A percentile compares a stretch with the other conserved stretches of the same genome.
These are phyloP conservation scores for Capromys pilorides DNA, from an alignment of 2,797 vertebrate genomes.

Conservation along the genomic window DNA sequence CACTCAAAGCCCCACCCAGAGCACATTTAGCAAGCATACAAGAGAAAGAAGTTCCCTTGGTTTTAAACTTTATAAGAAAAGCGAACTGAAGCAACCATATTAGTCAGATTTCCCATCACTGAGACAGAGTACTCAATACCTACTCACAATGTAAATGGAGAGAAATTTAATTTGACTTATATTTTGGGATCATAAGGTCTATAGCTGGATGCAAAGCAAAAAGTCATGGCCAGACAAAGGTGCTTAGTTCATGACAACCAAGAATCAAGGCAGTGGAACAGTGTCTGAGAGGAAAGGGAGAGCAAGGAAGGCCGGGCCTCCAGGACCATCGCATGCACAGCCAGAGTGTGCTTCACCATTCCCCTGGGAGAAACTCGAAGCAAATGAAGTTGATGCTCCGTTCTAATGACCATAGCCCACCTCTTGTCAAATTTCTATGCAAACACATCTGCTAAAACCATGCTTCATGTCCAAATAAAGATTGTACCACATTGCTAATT, in stretches of 20 bases:
- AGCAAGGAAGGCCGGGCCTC: background rate
- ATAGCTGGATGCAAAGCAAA: background rate
- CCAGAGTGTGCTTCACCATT: background rate
- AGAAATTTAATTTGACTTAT: background rate
- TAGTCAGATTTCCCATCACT: background rate
- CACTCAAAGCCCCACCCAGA: background rate
- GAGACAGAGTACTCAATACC: background rate
- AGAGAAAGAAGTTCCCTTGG: too few relatives aligned
- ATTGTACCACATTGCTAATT: background rate
- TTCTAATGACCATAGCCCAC: background rate
- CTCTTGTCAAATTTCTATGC: background rate
- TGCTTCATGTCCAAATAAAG: background rate
- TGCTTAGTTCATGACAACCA: background rate
- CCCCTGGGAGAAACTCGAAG: background rate
- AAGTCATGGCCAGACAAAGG: background rate
- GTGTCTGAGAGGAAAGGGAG: background rate
- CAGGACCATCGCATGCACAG: background rate
- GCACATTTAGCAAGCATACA: background rate
- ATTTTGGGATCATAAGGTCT: background rate
- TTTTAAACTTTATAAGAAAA: background rate
- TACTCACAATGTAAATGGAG: background rate
- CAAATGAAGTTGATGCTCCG: background rate
- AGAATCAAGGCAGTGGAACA: background rate
- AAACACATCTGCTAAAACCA: background rate
- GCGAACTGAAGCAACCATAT: background rate